phyloP scores from a whole-genome alignment of 2,113 vertebrate genomes.

The Setophaga coronata region DNA sequence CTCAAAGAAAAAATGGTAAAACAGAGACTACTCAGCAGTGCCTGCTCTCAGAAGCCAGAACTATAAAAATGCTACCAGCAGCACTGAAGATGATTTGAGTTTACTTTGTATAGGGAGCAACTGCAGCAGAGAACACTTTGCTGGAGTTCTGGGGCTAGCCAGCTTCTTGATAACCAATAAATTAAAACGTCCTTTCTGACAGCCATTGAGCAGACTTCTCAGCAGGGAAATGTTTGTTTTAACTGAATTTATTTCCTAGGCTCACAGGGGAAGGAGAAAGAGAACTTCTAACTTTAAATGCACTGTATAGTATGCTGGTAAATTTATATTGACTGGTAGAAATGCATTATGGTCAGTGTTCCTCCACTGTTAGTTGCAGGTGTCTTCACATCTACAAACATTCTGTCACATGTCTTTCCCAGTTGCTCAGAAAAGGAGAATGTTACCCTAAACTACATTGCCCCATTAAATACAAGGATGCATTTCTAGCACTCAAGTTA shows the following conservation, averaged over 20 bases:
- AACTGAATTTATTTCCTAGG: conserved; percentile 19
- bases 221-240: conserved; percentile 23
- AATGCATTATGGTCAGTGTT: neutral
- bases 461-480: neutral
- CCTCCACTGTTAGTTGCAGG: neutral
- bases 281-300: neutral
- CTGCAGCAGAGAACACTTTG: conserved; percentile 2
- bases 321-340: neutral
- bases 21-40: neutral
- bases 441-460: neutral
- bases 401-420: neutral
- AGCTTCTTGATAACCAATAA: conserved; percentile 26
- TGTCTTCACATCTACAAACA: neutral
- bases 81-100: neutral
- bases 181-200: conserved; percentile 34
- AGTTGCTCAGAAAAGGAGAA: neutral
- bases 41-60: neutral
- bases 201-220: neutral
- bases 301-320: neutral
- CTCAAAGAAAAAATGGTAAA: neutral
- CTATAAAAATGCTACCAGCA: neutral
- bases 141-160: neutral
- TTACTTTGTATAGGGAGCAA: neutral
- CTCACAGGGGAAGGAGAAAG: neutral
- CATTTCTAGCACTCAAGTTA: neutral